Conservation (phyloP, 2,113 vertebrate genomes). For the Sylvietta virens region DNA sequence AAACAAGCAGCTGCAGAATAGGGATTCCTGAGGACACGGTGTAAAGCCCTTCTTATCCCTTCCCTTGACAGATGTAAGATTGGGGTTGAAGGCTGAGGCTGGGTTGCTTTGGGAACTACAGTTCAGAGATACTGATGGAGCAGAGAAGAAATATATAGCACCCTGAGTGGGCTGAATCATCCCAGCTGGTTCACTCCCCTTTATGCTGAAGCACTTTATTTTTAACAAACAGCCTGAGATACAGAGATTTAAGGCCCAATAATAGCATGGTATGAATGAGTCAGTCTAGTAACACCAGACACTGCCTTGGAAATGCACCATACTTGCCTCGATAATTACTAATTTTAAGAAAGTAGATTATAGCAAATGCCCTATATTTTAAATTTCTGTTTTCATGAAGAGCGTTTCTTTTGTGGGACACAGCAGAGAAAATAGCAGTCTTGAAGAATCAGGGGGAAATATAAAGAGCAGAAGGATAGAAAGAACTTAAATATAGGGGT, state of each 20-base stretch:
- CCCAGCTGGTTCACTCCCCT: constrained; percentile 4
- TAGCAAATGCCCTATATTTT: background rate
- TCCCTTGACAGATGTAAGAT: background rate
- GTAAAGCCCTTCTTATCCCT: background rate
- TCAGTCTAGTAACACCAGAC: constrained; percentile 9
- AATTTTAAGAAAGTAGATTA: constrained; percentile 25
- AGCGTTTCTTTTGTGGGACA: background rate
- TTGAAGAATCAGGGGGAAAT: background rate
- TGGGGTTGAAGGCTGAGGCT: background rate
- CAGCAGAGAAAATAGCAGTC: background rate
- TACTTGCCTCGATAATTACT: background rate
- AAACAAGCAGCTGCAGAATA: background rate
- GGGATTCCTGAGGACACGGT: background rate
- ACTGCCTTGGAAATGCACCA: constrained; percentile 2
- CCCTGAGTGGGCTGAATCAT: constrained; percentile 6
- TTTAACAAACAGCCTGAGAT: constrained; percentile 31
- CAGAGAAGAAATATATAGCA: background rate
- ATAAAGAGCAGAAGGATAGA: background rate
- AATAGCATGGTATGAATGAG: background rate
- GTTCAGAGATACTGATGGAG: background rate
- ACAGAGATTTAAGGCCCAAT: constrained; percentile 5
- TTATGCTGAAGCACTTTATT: constrained; percentile 19
- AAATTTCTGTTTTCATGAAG: background rate
- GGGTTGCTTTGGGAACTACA: background rate
- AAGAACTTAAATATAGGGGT: background rate